Evolutionary conservation across 1,140 invertebrate genomes (phyloP), one percentile per base, ranked within the genome.

Genomic region (Listronotus oregonensis): DNA sequence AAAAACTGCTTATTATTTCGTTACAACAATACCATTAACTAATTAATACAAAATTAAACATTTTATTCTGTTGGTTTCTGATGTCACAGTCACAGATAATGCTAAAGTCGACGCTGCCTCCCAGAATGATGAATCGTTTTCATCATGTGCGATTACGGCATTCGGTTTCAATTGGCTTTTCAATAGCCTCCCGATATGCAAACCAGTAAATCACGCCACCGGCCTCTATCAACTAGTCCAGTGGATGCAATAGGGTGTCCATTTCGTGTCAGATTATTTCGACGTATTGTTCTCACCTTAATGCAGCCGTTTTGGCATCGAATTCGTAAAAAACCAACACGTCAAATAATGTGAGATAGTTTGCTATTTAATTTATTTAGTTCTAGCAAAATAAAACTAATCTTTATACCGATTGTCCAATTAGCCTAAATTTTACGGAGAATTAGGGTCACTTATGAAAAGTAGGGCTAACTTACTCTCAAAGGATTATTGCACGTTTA

Each of bases 151-250:
- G 73, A 76, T 76, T 76, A 76, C 73, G 69, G 64, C 50, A 69
- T 57, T 67, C 71, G 64, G 74, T 77, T 77, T 77, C 75, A 77
- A 77, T 77, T 77, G 73, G 71, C 71, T 75, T 75, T 75, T 76
- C 75, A 75, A 75, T 75, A 72, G 72, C 71, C 69, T 70, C 67
- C 67, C 50, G 71, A 75, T 75, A 76, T 71, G 69, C 67, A 69
- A 62, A 70, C 52, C 70, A 67, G 58, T 76, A 76, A 76, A 75
- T 76, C 75, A 76, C 71, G 34, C 34, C 34, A 37, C 43, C 18
- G 57, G 61, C 59, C 72, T 70, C 71, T 75, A 75, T 75, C 73
- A 72, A 72, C 71, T 60, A 58, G 59, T 68, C 55, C 57, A 46
- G 72, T 73, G 71, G 69, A 65, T 73, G 68, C 64, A 73, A 73